Percentiles rank a stretch among this genome's conserved stretches.
These are phyloP conservation scores for Tachysurus vachellii DNA, from an alignment of 2,113 vertebrate genomes.

Conservation along the genomic window DNA sequence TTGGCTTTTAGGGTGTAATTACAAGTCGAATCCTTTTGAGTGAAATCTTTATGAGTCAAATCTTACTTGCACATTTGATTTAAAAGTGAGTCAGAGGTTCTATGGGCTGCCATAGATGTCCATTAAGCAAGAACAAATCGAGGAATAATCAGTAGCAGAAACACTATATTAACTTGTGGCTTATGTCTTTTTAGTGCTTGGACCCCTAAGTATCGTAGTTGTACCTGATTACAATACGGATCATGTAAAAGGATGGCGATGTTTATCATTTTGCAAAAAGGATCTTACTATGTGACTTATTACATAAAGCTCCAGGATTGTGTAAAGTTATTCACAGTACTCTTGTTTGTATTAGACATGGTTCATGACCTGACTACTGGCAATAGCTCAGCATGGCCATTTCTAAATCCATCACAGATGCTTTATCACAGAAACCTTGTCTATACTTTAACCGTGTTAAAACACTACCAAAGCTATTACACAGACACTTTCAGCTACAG, in stretches of 20 bases:
- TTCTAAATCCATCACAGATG: constrained; percentile 36
- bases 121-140: background rate
- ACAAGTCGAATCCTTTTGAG: background rate
- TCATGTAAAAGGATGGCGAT: no score
- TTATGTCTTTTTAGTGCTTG: background rate
- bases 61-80: background rate
- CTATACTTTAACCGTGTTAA: background rate
- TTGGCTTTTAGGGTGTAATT: background rate
- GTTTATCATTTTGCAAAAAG: no score
- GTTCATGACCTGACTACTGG: constrained; percentile 41
- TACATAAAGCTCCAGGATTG: background rate
- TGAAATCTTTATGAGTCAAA: background rate
- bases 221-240: background rate
- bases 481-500: background rate
- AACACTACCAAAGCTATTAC: background rate
- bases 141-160: background rate
- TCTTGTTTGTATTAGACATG: constrained; percentile 22
- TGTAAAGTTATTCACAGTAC: background rate
- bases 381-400: constrained; percentile 25
- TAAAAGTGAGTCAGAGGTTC: background rate
- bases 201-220: background rate
- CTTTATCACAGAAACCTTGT: constrained; percentile 26
- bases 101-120: background rate
- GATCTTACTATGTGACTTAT: background rate
- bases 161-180: no score